Conservation (phyloP, 2,113 vertebrate species). For the Aegotheles bennettii region DNA sequence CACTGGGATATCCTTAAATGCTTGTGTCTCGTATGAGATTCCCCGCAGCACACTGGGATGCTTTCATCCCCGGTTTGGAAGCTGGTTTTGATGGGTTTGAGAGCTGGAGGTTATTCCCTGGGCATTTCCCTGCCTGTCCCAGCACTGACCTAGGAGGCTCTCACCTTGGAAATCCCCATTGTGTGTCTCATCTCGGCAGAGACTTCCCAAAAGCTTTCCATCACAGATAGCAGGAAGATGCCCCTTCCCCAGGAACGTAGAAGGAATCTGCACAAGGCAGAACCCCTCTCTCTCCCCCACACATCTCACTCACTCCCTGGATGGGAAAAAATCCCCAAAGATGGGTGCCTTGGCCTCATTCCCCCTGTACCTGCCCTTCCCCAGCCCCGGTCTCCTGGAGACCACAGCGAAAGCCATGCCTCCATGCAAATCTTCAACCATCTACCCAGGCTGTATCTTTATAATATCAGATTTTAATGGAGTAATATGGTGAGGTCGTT, state of each 20-base stretch:
- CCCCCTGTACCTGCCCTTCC: background rate
- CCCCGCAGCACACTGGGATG: background rate
- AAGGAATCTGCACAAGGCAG: background rate
- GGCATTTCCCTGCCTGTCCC: background rate
- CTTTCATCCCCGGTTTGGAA: background rate
- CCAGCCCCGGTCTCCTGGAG: rapidly evolving
- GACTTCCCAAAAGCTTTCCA: background rate
- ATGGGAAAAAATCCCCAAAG: background rate
- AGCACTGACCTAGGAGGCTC: background rate
- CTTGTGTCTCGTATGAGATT: background rate
- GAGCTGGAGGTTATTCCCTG: background rate
- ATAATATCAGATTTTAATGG: background rate
- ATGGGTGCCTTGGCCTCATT: background rate
- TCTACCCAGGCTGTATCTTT: background rate
- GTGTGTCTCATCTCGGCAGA: background rate
- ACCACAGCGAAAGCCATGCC: background rate
- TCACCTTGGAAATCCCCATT: background rate
- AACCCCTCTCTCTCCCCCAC: background rate
- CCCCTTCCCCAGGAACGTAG: background rate
- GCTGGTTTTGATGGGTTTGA: background rate
- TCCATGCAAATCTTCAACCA: background rate
- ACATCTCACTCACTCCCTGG: background rate
- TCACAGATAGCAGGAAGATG: rapidly evolving
- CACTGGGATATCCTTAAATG: background rate
- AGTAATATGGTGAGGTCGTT: background rate